Base-by-base conservation (phyloP, 92 coral and sea anemone genomes). In the Porites rus region DNA sequence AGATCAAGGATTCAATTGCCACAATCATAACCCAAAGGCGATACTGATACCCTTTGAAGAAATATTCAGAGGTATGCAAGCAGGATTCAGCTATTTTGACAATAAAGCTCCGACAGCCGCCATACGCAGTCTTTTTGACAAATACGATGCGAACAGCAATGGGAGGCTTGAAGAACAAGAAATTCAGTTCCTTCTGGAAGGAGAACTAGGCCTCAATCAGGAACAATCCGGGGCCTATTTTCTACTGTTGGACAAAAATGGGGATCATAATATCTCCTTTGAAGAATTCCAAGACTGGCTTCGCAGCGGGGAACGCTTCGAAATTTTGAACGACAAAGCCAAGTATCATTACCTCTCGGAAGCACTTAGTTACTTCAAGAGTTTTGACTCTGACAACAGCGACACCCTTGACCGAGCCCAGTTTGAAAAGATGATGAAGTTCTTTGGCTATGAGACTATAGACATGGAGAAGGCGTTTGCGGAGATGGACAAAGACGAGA, bases 201-300 rank as follows among this genome's bases (percentile, higher is more conserved):
- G 76, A 16, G 96, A 93, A 58, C 72, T 93, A 53, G 96, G 96
- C 52, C 81, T 93, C 24, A 46, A 71, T 24, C 75, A 80, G 1
- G 91, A 82, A 17, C 93, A 92, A 46, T 79, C 93, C 8, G 77
- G 84, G 63, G 69, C 90, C 20, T 92, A 92, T 71, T 74, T 82
- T 11, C 76, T 90, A 9, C 79, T 92, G 25, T 74, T 92, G 3
- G 95, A 92, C 84, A 72, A 86, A 72, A 63, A 89, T 46, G 95
- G 93, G 1, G 95, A 92, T 51, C 93, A 92, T 17, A 20, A 56
- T 75, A 72, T 92, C 58, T 80, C 93, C 10, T 92, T 86, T 77
- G 95, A 92, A 21, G 95, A 92, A 71, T 92, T 92, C 76, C 38
- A 10, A 8, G 70, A 76, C 65, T 92, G 95, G 95, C 83, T 92